Evolutionary conservation across 2,797 vertebrate species (phyloP).

Genomic region (Danionella dracula): DNA sequence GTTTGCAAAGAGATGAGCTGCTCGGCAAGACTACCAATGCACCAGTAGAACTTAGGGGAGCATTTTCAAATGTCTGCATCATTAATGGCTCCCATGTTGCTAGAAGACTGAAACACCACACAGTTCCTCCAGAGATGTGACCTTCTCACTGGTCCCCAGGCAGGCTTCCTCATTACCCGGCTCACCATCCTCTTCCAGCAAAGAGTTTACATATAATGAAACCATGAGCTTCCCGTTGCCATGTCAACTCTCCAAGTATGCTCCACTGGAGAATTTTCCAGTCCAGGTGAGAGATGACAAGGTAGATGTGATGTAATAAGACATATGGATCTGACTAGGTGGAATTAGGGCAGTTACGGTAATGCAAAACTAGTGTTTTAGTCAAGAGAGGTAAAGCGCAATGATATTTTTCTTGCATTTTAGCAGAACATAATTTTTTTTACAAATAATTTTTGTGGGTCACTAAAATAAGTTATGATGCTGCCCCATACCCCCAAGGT

Average conservation of each 20-base stretch:
- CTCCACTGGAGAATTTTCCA: conserved; percentile 17
- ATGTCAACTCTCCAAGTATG: conserved; percentile 33
- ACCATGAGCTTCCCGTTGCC: conserved; percentile 34
- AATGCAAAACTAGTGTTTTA: neutral
- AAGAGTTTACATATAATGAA: conserved; percentile 23
- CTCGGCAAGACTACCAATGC: conserved; percentile 3
- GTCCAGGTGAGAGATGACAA: neutral
- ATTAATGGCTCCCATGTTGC: conserved; percentile 42
- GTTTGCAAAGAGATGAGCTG: neutral
- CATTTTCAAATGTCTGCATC: conserved; percentile 32
- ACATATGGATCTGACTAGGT: neutral
- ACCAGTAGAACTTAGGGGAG: conserved; percentile 29
- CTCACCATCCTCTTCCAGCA: conserved; percentile 14
- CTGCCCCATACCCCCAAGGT: too few relatives aligned
- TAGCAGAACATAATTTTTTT: too few relatives aligned
- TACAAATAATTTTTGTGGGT: too few relatives aligned
- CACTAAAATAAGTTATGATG: too few relatives aligned
- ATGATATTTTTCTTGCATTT: too few relatives aligned
- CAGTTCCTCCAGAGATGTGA: conserved; percentile 40
- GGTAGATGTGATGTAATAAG: conserved; percentile 14
- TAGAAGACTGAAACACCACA: conserved; percentile 23
- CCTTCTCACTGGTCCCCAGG: conserved; percentile 42
- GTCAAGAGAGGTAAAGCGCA: too few relatives aligned
- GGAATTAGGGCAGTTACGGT: neutral
- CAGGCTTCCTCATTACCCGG: conserved; percentile 32